Conservation (phyloP, 2,797 vertebrate species). For the Coreius guichenoti region DNA sequence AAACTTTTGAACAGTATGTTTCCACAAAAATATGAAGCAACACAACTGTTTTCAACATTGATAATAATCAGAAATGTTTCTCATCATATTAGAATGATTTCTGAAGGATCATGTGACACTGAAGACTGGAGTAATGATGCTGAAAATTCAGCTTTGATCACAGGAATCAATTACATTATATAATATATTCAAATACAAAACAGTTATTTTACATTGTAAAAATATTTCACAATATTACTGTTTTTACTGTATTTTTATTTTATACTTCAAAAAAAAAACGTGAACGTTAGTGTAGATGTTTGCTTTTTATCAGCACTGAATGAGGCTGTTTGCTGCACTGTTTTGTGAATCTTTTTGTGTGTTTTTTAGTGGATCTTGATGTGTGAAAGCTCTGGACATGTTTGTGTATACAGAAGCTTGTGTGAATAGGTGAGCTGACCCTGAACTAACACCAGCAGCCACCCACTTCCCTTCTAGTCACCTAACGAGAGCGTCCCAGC, state of each 20-base stretch:
- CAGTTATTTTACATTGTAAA: neutral
- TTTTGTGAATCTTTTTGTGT: neutral
- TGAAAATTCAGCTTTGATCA: neutral
- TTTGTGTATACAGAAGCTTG: constrained; percentile 17
- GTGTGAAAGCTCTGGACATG: constrained; percentile 27
- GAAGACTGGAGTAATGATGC: too few species aligned
- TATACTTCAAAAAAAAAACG: too few species aligned
- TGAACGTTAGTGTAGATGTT: too few species aligned
- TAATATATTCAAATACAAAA: neutral
- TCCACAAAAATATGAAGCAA: too few species aligned
- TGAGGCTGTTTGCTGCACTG: neutral
- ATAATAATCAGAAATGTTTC: too few species aligned
- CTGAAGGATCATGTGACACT: too few species aligned
- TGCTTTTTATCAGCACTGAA: neutral
- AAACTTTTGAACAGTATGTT: too few species aligned
- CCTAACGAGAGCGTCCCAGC: constrained; percentile 50
- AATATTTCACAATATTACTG: neutral
- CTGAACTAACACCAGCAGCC: constrained; percentile 48
- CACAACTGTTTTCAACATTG: too few species aligned
- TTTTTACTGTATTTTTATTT: neutral
- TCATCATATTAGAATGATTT: too few species aligned
- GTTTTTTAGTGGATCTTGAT: neutral
- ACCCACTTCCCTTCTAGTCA: neutral
- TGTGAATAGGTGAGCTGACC: constrained; percentile 35
- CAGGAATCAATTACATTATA: neutral